Base-by-base conservation (phyloP, 37 sponge, comb jelly and placozoan genomes). In the Cladorhizidae sp. region DNA sequence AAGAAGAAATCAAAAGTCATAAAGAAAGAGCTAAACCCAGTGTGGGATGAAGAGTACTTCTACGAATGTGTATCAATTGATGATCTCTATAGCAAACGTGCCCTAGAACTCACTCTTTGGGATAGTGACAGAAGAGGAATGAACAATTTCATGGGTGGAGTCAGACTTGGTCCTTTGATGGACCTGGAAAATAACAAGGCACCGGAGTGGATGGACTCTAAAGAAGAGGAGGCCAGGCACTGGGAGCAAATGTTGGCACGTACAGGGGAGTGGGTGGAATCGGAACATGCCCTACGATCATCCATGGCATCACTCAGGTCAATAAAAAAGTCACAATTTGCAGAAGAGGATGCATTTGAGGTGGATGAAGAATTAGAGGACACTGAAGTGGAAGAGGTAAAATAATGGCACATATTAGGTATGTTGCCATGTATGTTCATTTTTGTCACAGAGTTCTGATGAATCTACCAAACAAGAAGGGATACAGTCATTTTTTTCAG, bases 51-150 rank as follows among this genome's bases (percentile, higher is more conserved):
- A 40, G 51, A 74, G 52, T 29, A 80, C 38, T 42, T 36, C 38
- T 89, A 84, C 72, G 55, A 43, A 17, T 50, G 20, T 25, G 55
- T 57, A 26, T 38, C 64, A 38, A 28, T 59, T 3, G 62, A 73
- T 45, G 85, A 84, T 67, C 76, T 89, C 49, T 9, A 51, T 7
- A 54, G 43, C 23, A 67, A 75, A 11, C 39, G 85, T 8, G 90
- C 68, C 2, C 52, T 90, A 37, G 91, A 90, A 58, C 67, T 90
- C 35, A 90, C 91, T 6, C 35, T 90, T 1, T 90, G 91, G 91
- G 82, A 90, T 59, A 26, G 57, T 17, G 82, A 90, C 37, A 59
- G 64, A 39, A 56, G 86, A 28, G 75, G 85, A 42, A 80, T 43
- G 20, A 90, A 90, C 49, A 77, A 80, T 28, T 90, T 90, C 56